Percentiles rank a stretch among this genome's conserved stretches.
These are phyloP conservation scores for Ericerus pela DNA, from an alignment of 1,140 invertebrate genomes.

Conservation along the genomic window DNA sequence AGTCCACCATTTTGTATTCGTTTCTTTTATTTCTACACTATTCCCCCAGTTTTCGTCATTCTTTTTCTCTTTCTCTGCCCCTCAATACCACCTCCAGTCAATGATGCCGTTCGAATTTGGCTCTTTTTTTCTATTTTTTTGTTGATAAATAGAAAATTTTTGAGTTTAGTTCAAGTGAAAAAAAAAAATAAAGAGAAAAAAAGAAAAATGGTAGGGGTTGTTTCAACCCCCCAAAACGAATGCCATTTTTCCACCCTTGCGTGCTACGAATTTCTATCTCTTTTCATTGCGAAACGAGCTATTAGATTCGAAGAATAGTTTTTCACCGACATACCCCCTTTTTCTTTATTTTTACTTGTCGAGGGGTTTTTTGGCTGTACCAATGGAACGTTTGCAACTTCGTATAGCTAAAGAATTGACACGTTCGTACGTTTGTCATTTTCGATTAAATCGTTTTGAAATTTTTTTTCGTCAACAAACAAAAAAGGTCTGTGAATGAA, in stretches of 20 bases:
- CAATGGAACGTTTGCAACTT: neutral
- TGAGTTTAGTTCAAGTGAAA: too few relatives aligned
- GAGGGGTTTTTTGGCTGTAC: neutral
- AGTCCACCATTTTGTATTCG: constrained; percentile 9
- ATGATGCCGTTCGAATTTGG: neutral
- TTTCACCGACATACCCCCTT: too few relatives aligned
- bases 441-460: constrained; percentile 6
- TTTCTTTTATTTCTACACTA: constrained; percentile 10
- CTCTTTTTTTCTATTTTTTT: neutral
- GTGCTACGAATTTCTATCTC: too few relatives aligned
- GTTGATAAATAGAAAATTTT: neutral
- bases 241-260: too few relatives aligned
- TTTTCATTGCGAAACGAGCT: too few relatives aligned
- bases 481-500: too few relatives aligned
- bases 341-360: neutral
- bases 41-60: neutral
- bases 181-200: too few relatives aligned
- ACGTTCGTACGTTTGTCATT: constrained; percentile 7
- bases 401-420: neutral
- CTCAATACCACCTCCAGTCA: neutral
- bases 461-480: too few relatives aligned
- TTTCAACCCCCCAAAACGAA: too few relatives aligned
- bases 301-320: too few relatives aligned
- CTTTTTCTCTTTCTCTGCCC: too few relatives aligned
- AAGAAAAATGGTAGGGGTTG: too few relatives aligned